Conservation (phyloP, 2,797 vertebrate genomes). For the Pseudocheirus occidentalis region DNA sequence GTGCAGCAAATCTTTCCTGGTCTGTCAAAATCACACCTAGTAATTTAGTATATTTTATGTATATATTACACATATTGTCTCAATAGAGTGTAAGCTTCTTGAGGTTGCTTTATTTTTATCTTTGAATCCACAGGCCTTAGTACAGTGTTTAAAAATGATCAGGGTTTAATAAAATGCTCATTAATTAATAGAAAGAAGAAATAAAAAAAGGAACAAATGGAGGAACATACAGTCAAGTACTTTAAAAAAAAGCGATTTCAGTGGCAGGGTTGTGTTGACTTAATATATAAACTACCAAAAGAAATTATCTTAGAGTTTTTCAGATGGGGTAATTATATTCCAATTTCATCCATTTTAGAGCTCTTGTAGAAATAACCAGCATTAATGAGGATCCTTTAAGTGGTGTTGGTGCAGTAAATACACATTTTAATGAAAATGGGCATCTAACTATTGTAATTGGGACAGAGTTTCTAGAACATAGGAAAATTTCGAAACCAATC, state of each 20-base stretch:
- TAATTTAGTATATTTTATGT: background rate
- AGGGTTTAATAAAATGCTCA: background rate
- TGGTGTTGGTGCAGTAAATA: background rate
- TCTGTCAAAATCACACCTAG: background rate
- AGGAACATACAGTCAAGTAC: background rate
- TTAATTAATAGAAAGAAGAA: background rate
- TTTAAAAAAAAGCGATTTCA: background rate
- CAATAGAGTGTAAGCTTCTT: background rate
- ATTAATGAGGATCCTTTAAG: background rate
- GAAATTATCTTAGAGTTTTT: slow-evolving; percentile 6
- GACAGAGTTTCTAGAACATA: background rate
- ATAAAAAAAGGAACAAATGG: background rate
- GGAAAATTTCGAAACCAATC: background rate
- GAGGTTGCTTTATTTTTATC: background rate
- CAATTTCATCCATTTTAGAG: background rate
- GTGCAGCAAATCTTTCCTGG: background rate
- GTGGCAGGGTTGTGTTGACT: background rate
- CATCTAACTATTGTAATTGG: background rate
- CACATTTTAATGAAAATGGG: background rate
- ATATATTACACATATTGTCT: background rate
- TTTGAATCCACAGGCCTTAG: background rate
- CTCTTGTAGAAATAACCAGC: slow-evolving; percentile 33
- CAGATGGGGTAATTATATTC: background rate
- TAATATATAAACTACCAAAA: slow-evolving; percentile 43
- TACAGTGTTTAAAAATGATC: background rate